phyloP scores from a whole-genome alignment of 2,888 invertebrate species.

The Troilus luridus region DNA sequence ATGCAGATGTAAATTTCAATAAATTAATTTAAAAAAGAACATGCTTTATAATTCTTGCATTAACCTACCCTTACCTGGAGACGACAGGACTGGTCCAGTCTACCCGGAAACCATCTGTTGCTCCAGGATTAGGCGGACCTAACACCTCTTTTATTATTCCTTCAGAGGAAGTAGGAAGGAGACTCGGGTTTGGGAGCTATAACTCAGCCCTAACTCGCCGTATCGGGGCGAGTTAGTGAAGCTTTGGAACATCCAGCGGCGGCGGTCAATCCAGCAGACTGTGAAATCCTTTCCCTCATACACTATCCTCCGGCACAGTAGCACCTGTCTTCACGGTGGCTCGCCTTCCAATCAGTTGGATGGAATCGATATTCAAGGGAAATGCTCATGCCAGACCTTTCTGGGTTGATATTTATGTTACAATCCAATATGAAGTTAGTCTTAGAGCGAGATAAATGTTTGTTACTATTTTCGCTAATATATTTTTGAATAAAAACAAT shows the following conservation, averaged over 20 bases:
- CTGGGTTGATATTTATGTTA: not conserved
- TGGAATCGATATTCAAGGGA: not conserved
- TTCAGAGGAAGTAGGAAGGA: not conserved
- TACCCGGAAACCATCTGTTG: not conserved
- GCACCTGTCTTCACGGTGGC: not conserved
- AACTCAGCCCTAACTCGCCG: conserved; percentile 43
- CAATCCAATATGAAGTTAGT: not conserved
- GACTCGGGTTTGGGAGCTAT: conserved; percentile 31
- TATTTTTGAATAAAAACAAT: not conserved
- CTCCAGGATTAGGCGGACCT: not conserved
- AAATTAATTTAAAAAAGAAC: too few relatives aligned
- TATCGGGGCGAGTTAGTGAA: conserved; percentile 26
- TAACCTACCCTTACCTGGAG: not conserved
- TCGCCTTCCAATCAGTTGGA: not conserved
- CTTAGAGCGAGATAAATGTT: not conserved
- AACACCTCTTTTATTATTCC: not conserved
- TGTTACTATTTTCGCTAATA: too few relatives aligned
- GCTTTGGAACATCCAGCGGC: not conserved
- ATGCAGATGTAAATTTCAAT: too few relatives aligned
- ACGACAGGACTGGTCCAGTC: not conserved
- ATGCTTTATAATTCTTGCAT: too few relatives aligned
- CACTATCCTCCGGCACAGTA: not conserved
- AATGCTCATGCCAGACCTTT: not conserved
- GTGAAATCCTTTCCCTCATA: conserved; percentile 38
- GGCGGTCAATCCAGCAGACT: not conserved